Evolutionary conservation across 1,140 invertebrate genomes (phyloP).

Genomic region (Drosophila bocki): DNA sequence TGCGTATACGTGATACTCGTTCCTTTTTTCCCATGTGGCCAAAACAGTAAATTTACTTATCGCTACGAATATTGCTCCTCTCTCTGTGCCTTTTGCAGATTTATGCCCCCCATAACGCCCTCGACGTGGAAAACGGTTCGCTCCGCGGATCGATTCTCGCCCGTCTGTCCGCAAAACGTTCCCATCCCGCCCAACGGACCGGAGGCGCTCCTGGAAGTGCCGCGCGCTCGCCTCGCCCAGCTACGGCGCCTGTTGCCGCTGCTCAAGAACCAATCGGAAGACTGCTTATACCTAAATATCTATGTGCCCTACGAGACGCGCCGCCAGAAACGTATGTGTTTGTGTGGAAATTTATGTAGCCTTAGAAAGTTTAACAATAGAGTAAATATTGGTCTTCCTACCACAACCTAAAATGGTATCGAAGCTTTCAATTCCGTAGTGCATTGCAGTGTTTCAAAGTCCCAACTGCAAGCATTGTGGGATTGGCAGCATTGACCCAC

Average conservation of each 20-base stretch:
- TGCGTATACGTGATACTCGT: conserved; percentile 33
- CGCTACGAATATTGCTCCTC: conserved; percentile 6
- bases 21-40: conserved; percentile 11
- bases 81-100: conserved; percentile 86
- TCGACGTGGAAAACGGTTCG: conserved; percentile 94
- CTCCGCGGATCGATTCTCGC: conserved; percentile 91
- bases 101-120: conserved; percentile 97
- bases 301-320: conserved; percentile 90
- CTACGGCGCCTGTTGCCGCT: conserved; percentile 92
- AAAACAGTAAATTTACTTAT: conserved; percentile 53
- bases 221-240: conserved; percentile 92
- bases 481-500: conserved; percentile 88
- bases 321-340: conserved; percentile 68
- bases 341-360: not conserved
- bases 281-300: conserved; percentile 98
- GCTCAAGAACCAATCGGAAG: conserved; percentile 96
- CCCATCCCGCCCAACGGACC: conserved; percentile 90
- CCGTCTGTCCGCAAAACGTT: conserved; percentile 95
- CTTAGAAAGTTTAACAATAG: not conserved
- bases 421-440: conserved; percentile 95
- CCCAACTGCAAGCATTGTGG: conserved; percentile 95
- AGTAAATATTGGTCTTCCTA: not conserved
- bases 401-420: conserved; percentile 27
- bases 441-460: conserved; percentile 93
- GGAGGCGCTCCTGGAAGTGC: conserved; percentile 91